A percentile compares a stretch with the other conserved stretches of the same genome.
Conservation (phyloP, 2,113 vertebrate genomes). For the Lutjanus erythropterus region DNA sequence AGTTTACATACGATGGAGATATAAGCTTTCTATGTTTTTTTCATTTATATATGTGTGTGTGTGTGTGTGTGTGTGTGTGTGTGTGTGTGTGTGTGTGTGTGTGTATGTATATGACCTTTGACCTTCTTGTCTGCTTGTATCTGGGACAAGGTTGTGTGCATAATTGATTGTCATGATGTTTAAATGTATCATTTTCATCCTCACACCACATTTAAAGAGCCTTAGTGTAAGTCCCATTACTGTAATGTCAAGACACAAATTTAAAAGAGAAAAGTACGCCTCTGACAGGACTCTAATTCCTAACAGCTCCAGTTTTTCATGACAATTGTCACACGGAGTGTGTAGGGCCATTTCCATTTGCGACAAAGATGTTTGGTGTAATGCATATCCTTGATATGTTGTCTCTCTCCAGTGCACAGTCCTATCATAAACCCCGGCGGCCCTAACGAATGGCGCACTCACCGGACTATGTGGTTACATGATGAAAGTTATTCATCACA, state of each 20-base stretch:
- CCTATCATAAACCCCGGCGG: constrained; percentile 68
- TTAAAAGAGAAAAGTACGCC: constrained; percentile 40
- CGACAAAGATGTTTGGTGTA: constrained; percentile 69
- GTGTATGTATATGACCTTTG: constrained; percentile 13
- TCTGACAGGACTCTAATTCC: constrained; percentile 54
- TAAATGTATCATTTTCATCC: constrained; percentile 10
- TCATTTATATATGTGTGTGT: no score
- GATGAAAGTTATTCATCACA: constrained; percentile 98
- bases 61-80: no score
- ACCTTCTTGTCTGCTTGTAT: background rate
- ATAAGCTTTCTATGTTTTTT: background rate
- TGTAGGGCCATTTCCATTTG: constrained; percentile 59
- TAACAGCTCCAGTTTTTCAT: constrained; percentile 53
- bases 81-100: no score
- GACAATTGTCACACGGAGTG: constrained; percentile 59
- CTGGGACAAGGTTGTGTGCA: background rate
- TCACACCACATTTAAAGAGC: constrained; percentile 35
- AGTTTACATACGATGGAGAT: background rate
- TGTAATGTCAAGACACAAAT: constrained; percentile 61
- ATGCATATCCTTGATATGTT: constrained; percentile 69
- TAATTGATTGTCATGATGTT: background rate
- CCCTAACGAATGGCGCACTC: constrained; percentile 73
- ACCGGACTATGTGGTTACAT: constrained; percentile 78
- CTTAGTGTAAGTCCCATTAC: constrained; percentile 37
- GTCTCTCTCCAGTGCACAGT: constrained; percentile 75